Evolutionary conservation across 2,113 vertebrate species (phyloP).

Genomic region (Philantomba maxwellii): DNA sequence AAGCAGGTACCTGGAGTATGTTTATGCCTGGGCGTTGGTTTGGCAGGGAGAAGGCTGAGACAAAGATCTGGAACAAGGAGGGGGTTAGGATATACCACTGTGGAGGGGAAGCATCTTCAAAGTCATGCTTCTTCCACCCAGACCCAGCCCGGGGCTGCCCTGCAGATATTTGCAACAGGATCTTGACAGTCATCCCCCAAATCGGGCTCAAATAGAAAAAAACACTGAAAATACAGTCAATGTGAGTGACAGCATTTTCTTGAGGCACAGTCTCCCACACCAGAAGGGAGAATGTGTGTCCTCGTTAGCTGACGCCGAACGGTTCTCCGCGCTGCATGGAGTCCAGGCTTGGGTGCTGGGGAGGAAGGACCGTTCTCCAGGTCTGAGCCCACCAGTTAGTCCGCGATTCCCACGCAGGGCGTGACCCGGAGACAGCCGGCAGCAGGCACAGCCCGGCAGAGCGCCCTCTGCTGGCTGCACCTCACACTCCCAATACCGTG

Average conservation of each 20-base stretch:
- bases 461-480: neutral
- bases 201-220: neutral
- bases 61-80: neutral
- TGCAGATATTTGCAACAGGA: neutral
- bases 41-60: neutral
- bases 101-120: neutral
- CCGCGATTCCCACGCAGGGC: neutral
- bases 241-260: neutral
- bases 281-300: neutral
- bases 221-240: neutral
- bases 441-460: accelerated
- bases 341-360: neutral
- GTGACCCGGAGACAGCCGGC: neutral
- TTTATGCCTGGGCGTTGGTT: neutral
- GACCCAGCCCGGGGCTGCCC: neutral
- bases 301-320: neutral
- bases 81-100: neutral
- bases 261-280: neutral
- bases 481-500: neutral
- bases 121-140: neutral
- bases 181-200: neutral
- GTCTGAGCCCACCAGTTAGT: neutral
- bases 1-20: neutral
- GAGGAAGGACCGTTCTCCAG: neutral
- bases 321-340: neutral